Percentiles rank a stretch among this genome's conserved stretches.
phyloP scores from a whole-genome alignment of 2,797 vertebrate genomes.

The Cephalopachus bancanus region DNA sequence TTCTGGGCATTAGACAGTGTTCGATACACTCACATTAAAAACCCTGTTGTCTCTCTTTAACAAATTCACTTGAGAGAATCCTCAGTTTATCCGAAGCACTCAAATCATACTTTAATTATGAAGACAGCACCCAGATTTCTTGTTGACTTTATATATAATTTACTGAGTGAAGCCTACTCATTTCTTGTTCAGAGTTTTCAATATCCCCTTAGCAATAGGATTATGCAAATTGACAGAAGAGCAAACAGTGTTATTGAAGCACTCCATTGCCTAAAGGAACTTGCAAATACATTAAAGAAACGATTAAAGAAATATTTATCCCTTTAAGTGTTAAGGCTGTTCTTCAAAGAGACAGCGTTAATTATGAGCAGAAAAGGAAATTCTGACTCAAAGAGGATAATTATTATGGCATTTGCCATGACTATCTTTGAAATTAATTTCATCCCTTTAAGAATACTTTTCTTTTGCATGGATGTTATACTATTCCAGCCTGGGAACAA shows the following conservation, averaged over 20 bases:
- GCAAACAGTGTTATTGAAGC: not conserved
- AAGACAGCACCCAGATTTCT: conserved; percentile 28
- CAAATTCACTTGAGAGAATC: not conserved
- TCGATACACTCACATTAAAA: not conserved
- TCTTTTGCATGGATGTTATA: not conserved
- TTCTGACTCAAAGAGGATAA: conserved; percentile 18
- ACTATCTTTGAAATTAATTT: conserved; percentile 22
- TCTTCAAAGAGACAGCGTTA: conserved; percentile 59
- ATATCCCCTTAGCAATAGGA: conserved; percentile 1
- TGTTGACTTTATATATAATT: conserved; percentile 58
- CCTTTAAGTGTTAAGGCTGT: not conserved
- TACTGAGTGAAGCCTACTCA: not conserved
- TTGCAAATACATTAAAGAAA: not conserved
- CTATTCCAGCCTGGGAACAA: not conserved
- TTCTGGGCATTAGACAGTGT: not conserved
- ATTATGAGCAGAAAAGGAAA: conserved; percentile 63
- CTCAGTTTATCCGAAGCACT: not conserved
- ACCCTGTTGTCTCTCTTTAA: not conserved
- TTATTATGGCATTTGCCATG: not conserved
- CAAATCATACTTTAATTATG: not conserved
- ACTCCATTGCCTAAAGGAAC: not conserved
- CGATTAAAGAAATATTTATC: conserved; percentile 49
- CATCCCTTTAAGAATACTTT: not conserved
- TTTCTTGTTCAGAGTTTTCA: conserved; percentile 20
- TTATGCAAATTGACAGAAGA: conserved; percentile 45